A percentile compares a stretch with the other conserved stretches of the same genome.
Conservation (phyloP, 2,888 invertebrate species). For the Azorinus chamasolen region DNA sequence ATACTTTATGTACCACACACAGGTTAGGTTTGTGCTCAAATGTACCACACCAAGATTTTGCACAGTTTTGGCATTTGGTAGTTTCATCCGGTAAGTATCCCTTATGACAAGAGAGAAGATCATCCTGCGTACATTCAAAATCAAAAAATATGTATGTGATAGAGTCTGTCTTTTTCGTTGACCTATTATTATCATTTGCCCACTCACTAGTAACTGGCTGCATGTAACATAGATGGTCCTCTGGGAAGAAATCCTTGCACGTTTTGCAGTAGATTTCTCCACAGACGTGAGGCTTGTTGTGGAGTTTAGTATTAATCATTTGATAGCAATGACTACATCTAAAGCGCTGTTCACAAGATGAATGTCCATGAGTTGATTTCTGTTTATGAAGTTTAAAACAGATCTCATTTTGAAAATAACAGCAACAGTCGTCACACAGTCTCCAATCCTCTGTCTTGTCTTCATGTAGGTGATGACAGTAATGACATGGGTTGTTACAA, state of each 20-base stretch:
- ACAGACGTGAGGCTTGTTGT: conserved; percentile 28
- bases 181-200: too few species aligned
- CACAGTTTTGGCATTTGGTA: too few species aligned
- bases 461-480: conserved; percentile 21
- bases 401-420: conserved; percentile 16
- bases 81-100: too few species aligned
- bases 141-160: too few species aligned
- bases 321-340: conserved; percentile 34
- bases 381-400: conserved; percentile 27
- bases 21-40: too few species aligned
- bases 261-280: conserved; percentile 37
- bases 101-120: too few species aligned
- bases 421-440: conserved; percentile 25
- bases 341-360: conserved; percentile 30
- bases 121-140: too few species aligned
- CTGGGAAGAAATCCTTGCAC: conserved; percentile 35
- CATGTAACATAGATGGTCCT: conserved; percentile 48
- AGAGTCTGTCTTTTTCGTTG: too few species aligned
- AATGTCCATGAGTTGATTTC: conserved; percentile 8
- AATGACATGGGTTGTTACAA: conserved; percentile 36
- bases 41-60: too few species aligned
- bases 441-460: not conserved
- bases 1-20: too few species aligned
- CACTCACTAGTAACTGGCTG: conserved; percentile 13
- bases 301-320: conserved; percentile 15